These are phyloP conservation scores for Proctacanthus coquilletti DNA, from an alignment of 1,140 invertebrate genomes.

Conservation along the genomic window DNA sequence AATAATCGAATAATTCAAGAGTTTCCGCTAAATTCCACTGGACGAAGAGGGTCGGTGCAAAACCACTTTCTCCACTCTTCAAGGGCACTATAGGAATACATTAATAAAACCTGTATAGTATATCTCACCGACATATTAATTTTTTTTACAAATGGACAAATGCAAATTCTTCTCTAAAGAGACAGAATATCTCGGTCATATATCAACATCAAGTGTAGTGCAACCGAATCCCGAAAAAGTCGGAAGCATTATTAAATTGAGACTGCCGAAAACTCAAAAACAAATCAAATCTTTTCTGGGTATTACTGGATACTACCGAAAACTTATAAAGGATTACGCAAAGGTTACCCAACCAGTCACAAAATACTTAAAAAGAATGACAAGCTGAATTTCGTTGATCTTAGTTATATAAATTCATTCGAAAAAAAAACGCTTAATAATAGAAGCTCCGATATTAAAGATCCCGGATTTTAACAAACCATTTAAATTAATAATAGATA, in stretches of 20 bases:
- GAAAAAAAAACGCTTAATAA: too few species aligned
- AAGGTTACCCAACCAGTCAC: neutral
- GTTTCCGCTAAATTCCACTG: too few species aligned
- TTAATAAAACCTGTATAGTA: neutral
- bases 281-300: neutral
- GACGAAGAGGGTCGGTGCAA: too few species aligned
- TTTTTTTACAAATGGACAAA: slow-evolving; percentile 1
- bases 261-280: neutral
- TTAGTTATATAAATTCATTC: neutral
- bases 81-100: too few species aligned
- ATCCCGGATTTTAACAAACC: slow-evolving; percentile 8
- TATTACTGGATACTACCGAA: slow-evolving; percentile 1
- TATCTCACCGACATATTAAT: too few species aligned
- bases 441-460: too few species aligned
- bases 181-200: neutral
- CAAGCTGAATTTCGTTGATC: neutral
- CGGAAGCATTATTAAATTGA: neutral
- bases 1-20: too few species aligned
- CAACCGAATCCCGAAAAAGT: neutral
- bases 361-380: neutral
- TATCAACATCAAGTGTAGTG: neutral
- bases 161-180: neutral
- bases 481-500: slow-evolving; percentile 8
- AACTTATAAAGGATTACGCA: slow-evolving; percentile 2
- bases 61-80: too few species aligned